A percentile compares a stretch with the other conserved stretches of the same genome.
Evolutionary conservation across 1,140 invertebrate genomes (phyloP).

Genomic region (Cyphomyrmex costatus): DNA sequence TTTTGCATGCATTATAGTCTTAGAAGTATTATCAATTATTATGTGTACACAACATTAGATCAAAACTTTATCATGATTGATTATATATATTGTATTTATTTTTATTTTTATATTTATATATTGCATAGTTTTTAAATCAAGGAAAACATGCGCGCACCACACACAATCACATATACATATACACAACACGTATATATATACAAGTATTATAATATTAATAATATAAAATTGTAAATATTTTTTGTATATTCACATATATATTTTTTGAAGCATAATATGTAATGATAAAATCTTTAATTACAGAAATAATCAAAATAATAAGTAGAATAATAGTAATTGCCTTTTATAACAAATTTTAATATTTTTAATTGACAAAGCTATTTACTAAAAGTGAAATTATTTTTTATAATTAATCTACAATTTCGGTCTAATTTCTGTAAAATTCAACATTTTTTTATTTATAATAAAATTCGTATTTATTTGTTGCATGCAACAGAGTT

Average conservation of each 20-base stretch:
- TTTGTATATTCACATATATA: background rate
- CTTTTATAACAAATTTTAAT: background rate
- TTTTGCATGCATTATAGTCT: slow-evolving; percentile 27
- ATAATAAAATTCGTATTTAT: slow-evolving; percentile 69
- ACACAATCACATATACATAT: too few relatives aligned
- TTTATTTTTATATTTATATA: background rate
- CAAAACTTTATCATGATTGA: background rate
- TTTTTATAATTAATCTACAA: slow-evolving; percentile 37
- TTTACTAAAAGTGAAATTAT: slow-evolving; percentile 21
- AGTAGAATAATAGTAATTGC: background rate
- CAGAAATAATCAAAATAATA: background rate
- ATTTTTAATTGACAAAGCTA: slow-evolving; percentile 20
- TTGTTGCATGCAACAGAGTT: slow-evolving; percentile 82
- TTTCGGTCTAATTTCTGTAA: slow-evolving; percentile 7
- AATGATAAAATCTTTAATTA: background rate
- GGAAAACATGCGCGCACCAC: background rate
- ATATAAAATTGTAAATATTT: background rate
- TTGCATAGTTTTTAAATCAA: background rate
- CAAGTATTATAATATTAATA: slow-evolving; percentile 5
- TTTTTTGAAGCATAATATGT: background rate
- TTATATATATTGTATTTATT: background rate
- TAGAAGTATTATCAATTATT: slow-evolving; percentile 7
- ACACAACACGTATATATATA: background rate
- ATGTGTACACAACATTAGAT: background rate
- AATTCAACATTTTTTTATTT: slow-evolving; percentile 9